Evolutionary conservation across 2,113 vertebrate species (phyloP).

Genomic region (Dendropsophus ebraccatus): DNA sequence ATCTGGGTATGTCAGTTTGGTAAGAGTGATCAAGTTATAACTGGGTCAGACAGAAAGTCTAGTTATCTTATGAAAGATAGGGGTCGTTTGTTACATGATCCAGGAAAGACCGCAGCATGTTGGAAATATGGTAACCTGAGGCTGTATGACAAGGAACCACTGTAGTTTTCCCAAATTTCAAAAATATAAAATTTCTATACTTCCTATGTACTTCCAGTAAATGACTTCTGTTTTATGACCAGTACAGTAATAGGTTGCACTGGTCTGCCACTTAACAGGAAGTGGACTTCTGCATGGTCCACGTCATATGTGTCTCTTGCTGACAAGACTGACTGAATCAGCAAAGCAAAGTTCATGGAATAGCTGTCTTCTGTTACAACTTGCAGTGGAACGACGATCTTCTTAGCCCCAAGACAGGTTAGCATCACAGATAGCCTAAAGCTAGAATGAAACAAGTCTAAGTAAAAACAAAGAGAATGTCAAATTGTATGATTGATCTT

Average conservation of each 20-base stretch:
- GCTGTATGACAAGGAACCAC: no score
- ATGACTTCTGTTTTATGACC: neutral
- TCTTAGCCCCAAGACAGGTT: neutral
- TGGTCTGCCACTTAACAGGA: constrained; percentile 48
- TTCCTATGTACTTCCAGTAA: neutral
- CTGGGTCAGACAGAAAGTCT: no score
- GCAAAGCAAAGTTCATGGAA: constrained; percentile 25
- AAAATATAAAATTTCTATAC: neutral
- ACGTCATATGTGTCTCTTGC: constrained; percentile 23
- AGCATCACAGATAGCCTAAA: neutral
- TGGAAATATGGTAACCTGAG: no score
- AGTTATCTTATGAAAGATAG: no score
- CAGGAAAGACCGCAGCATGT: no score
- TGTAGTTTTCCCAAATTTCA: neutral
- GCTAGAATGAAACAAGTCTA: neutral
- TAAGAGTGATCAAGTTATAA: no score
- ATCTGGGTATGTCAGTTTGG: no score
- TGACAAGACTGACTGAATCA: constrained; percentile 40
- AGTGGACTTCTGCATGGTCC: constrained; percentile 24
- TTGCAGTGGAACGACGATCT: neutral
- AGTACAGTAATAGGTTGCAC: neutral
- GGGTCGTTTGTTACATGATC: no score
- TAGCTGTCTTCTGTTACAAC: constrained; percentile 29
- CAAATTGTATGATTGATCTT: neutral
- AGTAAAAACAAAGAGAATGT: neutral